Evolutionary conservation across 1,140 invertebrate genomes (phyloP).

Genomic region (Wasmannia auropunctata): DNA sequence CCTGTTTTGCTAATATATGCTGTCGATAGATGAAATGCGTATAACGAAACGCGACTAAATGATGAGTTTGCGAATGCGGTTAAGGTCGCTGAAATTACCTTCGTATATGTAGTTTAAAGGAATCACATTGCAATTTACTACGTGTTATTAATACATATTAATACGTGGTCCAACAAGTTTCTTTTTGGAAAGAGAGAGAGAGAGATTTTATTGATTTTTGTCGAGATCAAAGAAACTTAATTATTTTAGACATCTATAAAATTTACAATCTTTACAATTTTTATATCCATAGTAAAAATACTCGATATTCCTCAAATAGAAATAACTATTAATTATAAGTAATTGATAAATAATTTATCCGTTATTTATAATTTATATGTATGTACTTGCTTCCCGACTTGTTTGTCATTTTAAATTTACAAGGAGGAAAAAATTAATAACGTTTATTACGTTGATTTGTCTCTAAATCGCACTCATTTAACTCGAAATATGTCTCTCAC

Average conservation of each 20-base stretch:
- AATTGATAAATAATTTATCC: background rate
- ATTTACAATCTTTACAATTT: background rate
- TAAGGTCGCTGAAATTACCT: constrained; percentile 28
- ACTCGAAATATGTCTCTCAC: background rate
- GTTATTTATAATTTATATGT: background rate
- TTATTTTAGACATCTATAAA: background rate
- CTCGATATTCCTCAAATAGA: background rate
- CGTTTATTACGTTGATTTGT: background rate
- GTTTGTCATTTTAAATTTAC: background rate
- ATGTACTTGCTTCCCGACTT: background rate
- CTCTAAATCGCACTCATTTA: background rate
- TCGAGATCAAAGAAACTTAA: background rate
- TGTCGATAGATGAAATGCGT: background rate
- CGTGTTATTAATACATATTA: background rate
- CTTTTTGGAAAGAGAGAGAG: no score
- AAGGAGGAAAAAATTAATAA: background rate
- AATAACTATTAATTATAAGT: background rate
- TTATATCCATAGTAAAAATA: background rate
- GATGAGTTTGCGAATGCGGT: background rate
- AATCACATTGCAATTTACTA: background rate
- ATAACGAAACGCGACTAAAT: constrained; percentile 42
- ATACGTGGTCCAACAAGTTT: background rate
- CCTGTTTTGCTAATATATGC: constrained; percentile 15
- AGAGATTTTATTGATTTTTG: background rate
- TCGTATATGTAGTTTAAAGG: background rate